Conservation (phyloP, 1,140 invertebrate species). For the Aphis gossypii region DNA sequence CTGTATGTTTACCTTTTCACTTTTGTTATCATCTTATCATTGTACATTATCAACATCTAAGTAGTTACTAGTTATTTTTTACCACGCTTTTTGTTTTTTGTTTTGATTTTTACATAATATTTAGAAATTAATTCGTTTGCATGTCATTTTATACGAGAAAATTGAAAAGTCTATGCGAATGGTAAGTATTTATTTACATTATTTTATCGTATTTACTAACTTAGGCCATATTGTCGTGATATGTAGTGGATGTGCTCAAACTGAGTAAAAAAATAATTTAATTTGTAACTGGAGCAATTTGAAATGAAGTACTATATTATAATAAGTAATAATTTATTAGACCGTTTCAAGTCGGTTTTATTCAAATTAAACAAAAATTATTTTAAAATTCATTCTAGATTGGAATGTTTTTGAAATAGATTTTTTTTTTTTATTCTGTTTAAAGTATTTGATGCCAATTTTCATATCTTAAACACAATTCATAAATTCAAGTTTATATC, state of each 20-base stretch:
- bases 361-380: not conserved
- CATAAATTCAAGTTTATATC: not conserved
- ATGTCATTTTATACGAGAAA: conserved; percentile 12
- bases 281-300: not conserved
- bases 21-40: conserved; percentile 16
- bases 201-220: not conserved
- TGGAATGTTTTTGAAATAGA: not conserved
- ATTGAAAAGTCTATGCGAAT: not conserved
- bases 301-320: not conserved
- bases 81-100: conserved; percentile 24
- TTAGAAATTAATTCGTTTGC: not conserved
- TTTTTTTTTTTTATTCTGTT: not conserved
- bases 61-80: conserved; percentile 14
- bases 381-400: not conserved
- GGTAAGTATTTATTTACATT: conserved; percentile 18
- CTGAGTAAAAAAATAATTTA: not conserved
- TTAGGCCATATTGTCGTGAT: too few species aligned
- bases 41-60: not conserved
- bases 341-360: not conserved
- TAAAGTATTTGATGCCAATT: too few species aligned
- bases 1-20: not conserved
- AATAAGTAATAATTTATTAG: not conserved
- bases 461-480: too few species aligned
- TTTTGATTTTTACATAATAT: not conserved
- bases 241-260: not conserved